These are phyloP conservation scores for Hemichromis elongatus DNA, from an alignment of 2,113 vertebrate species.

Conservation along the genomic window DNA sequence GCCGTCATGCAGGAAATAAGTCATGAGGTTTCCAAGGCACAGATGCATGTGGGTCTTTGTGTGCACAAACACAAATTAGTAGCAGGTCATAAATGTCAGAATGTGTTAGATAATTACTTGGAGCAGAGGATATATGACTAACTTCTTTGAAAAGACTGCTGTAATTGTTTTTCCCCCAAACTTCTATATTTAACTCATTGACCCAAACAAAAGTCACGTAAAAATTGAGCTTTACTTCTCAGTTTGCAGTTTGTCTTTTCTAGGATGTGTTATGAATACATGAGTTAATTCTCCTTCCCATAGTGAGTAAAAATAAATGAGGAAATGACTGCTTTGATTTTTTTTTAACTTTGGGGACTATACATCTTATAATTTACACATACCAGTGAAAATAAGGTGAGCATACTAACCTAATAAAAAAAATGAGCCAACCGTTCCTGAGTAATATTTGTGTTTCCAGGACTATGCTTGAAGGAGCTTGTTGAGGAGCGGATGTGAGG, in stretches of 20 bases:
- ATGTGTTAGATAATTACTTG: slow-evolving; percentile 31
- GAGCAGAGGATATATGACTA: slow-evolving; percentile 46
- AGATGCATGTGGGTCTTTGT: slow-evolving; percentile 17
- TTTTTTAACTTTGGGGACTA: neutral
- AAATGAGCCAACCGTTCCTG: slow-evolving; percentile 18
- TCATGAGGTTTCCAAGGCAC: slow-evolving; percentile 42
- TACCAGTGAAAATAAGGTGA: neutral
- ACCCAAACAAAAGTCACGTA: neutral
- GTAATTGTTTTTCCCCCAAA: neutral
- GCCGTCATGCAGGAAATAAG: slow-evolving; percentile 24
- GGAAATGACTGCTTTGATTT: neutral
- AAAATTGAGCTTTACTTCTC: neutral
- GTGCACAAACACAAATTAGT: neutral
- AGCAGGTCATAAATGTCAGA: slow-evolving; percentile 43
- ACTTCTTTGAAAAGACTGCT: neutral
- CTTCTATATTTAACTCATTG: neutral
- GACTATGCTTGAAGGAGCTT: slow-evolving; percentile 39
- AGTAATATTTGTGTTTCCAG: slow-evolving; percentile 56
- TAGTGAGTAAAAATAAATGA: neutral
- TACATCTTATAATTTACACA: neutral
- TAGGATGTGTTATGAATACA: neutral
- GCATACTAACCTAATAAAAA: slow-evolving; percentile 10
- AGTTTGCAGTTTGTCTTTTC: neutral
- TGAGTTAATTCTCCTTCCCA: neutral
- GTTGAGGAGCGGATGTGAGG: slow-evolving; percentile 57